Conservation (phyloP, 2,888 invertebrate genomes). For the Platycnemis pennipes region DNA sequence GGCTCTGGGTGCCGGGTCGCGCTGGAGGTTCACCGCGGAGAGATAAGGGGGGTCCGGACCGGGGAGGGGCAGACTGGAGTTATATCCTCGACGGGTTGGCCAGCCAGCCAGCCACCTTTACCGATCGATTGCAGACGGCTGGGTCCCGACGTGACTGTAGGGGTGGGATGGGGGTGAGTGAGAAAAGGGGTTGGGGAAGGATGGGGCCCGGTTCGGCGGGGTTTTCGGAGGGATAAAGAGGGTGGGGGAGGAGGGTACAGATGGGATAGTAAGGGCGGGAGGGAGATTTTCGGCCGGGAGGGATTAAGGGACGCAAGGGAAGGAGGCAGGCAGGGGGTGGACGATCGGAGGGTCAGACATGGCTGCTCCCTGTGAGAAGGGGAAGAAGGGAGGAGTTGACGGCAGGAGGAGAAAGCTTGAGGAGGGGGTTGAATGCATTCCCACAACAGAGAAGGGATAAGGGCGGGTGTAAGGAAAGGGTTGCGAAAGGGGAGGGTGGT, state of each 20-base stretch:
- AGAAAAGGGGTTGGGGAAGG: neutral
- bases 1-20: neutral
- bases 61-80: conserved; percentile 56
- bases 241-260: neutral
- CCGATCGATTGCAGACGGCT: conserved; percentile 67
- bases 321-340: neutral
- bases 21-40: neutral
- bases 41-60: neutral
- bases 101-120: conserved; percentile 62
- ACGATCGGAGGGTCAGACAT: neutral
- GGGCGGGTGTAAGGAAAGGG: neutral
- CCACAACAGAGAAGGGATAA: neutral
- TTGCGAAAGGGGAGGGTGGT: neutral
- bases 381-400: neutral
- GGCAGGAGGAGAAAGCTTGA: neutral
- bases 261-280: neutral
- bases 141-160: conserved; percentile 60
- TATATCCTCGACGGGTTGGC: conserved; percentile 61
- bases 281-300: conserved; percentile 12
- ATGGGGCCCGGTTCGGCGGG: neutral
- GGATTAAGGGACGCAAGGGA: neutral
- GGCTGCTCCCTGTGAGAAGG: neutral
- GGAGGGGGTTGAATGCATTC: too few relatives aligned
- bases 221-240: neutral
- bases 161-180: neutral